A percentile compares a stretch with the other conserved stretches of the same genome.
Conservation (phyloP, 2,113 vertebrate genomes). For the Mormyrus iriodes region DNA sequence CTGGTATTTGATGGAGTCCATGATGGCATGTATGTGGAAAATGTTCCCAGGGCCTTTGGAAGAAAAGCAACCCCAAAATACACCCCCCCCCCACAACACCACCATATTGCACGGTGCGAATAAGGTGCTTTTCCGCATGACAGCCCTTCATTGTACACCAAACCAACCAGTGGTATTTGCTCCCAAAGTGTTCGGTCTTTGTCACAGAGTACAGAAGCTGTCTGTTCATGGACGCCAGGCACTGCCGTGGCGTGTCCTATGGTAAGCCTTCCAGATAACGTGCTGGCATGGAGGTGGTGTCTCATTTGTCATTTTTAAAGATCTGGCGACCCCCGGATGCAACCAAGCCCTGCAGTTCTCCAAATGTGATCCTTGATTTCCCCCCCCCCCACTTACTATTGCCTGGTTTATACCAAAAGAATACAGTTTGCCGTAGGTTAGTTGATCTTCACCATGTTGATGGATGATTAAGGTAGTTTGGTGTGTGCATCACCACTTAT, state of each 20-base stretch:
- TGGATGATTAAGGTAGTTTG: not conserved
- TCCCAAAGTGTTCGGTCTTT: not conserved
- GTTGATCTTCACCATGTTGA: not conserved
- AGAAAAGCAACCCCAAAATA: not conserved
- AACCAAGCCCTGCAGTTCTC: not conserved
- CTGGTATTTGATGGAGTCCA: not conserved
- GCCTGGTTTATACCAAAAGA: not conserved
- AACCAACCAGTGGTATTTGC: not conserved
- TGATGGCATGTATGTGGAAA: not conserved
- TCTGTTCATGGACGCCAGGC: not conserved
- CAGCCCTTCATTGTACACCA: not conserved
- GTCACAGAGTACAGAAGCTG: not conserved
- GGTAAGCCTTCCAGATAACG: not conserved
- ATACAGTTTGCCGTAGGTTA: not conserved
- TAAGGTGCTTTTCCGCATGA: not conserved
- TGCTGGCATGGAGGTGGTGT: not conserved
- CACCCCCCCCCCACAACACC: not conserved
- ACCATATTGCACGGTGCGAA: not conserved
- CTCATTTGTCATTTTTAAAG: not conserved
- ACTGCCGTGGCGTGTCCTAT: not conserved
- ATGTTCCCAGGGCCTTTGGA: not conserved
- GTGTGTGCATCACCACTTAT: not conserved
- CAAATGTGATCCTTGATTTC: not conserved
- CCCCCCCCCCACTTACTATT: not conserved
- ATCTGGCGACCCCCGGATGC: not conserved